A percentile compares a stretch with the other conserved stretches of the same genome.
Evolutionary conservation across 2,113 vertebrate species (phyloP).

Genomic region (Grus americana): DNA sequence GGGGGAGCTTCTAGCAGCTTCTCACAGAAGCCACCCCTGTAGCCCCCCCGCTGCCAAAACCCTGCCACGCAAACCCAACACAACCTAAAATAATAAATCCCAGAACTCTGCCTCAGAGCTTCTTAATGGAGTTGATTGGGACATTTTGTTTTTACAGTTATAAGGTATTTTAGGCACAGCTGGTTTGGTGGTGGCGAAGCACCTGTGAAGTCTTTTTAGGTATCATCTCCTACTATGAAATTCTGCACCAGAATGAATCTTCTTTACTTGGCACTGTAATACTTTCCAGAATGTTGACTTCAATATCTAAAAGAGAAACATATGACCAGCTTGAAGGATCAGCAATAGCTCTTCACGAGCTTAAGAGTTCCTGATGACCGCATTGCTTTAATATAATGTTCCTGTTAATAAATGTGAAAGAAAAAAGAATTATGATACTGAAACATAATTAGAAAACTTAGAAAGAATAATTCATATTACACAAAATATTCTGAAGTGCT

Average conservation of each 20-base stretch:
- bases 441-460: background rate
- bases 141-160: background rate
- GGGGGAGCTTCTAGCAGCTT: no score
- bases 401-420: background rate
- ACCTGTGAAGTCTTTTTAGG: background rate
- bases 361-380: background rate
- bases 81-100: background rate
- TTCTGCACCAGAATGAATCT: background rate
- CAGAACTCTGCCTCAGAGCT: background rate
- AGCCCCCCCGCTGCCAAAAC: no score
- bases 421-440: background rate
- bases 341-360: background rate
- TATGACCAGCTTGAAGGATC: conserved; percentile 22
- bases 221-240: background rate
- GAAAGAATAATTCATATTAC: background rate
- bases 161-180: background rate
- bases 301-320: conserved; percentile 3
- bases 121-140: background rate
- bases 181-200: background rate
- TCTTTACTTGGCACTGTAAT: background rate
- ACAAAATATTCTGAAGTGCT: background rate
- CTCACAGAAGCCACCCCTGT: no score
- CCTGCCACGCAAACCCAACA: no score
- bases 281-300: background rate
- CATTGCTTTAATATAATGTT: background rate